phyloP scores from a whole-genome alignment of 2,113 vertebrate genomes.

The Prietella phreatophila region DNA sequence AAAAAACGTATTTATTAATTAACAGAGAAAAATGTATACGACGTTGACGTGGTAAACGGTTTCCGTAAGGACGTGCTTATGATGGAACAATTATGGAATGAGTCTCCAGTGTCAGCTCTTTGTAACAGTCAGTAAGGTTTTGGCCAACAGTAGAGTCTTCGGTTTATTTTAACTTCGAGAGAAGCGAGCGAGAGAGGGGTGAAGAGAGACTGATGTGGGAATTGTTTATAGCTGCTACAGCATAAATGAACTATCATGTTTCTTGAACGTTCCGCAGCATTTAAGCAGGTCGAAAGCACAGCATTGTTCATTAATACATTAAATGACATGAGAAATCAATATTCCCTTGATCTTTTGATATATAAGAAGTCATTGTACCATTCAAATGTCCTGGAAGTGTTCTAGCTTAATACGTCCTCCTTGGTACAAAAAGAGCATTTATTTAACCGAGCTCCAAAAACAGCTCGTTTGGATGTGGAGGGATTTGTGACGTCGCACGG shows the following conservation, averaged over 20 bases:
- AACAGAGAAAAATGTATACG: neutral
- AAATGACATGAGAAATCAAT: too few relatives aligned
- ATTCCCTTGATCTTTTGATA: too few relatives aligned
- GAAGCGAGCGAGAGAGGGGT: too few relatives aligned
- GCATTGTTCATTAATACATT: neutral
- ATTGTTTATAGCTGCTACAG: neutral
- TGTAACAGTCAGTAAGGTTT: neutral
- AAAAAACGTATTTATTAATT: neutral
- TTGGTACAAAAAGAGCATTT: too few relatives aligned
- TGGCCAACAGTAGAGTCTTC: neutral
- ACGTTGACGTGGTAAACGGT: neutral
- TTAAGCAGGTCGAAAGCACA: neutral
- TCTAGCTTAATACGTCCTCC: too few relatives aligned
- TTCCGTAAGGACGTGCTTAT: neutral
- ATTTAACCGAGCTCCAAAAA: too few relatives aligned
- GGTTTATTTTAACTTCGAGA: neutral
- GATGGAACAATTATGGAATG: neutral
- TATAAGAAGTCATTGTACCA: too few relatives aligned
- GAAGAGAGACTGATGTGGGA: neutral
- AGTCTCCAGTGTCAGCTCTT: neutral
- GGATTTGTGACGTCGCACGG: too few relatives aligned
- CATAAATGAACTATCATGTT: neutral
- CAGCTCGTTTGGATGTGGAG: too few relatives aligned
- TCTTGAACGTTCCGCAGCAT: neutral
- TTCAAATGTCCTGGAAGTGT: too few relatives aligned